Evolutionary conservation across 2,797 vertebrate genomes (phyloP).

Genomic region (Tamandua tetradactyla): DNA sequence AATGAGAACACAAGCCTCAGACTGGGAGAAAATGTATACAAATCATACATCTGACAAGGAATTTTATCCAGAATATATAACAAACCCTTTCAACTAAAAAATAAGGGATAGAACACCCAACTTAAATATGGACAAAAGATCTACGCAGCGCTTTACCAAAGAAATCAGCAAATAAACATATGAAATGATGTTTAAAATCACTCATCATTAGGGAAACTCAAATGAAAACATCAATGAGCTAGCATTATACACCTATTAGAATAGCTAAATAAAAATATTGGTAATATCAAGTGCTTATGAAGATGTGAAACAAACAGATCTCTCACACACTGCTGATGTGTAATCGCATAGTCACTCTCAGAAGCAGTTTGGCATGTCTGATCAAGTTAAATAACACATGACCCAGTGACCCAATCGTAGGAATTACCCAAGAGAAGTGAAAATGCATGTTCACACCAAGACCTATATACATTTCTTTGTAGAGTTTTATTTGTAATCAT

Average conservation of each 20-base stretch:
- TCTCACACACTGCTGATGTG: neutral
- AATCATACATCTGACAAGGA: neutral
- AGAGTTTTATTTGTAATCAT: conserved; percentile 21
- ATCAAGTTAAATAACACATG: neutral
- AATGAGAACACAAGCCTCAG: conserved; percentile 4
- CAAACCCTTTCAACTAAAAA: neutral
- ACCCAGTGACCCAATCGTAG: neutral
- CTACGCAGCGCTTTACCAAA: too few species aligned
- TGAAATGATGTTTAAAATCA: too few species aligned
- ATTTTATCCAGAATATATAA: neutral
- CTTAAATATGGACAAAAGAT: neutral
- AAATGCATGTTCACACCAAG: neutral
- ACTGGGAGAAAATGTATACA: too few species aligned
- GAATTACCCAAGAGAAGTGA: neutral
- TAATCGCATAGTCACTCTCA: neutral
- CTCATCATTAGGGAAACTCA: neutral
- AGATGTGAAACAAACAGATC: neutral
- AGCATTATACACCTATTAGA: too few species aligned
- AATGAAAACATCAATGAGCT: neutral
- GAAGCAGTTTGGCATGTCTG: neutral
- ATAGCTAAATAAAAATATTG: neutral
- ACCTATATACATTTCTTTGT: neutral
- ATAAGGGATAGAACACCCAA: neutral
- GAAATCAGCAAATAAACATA: too few species aligned
- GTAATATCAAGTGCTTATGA: neutral